Base-by-base conservation (phyloP, 2,797 vertebrate species). In the Melanogrammus aeglefinus region DNA sequence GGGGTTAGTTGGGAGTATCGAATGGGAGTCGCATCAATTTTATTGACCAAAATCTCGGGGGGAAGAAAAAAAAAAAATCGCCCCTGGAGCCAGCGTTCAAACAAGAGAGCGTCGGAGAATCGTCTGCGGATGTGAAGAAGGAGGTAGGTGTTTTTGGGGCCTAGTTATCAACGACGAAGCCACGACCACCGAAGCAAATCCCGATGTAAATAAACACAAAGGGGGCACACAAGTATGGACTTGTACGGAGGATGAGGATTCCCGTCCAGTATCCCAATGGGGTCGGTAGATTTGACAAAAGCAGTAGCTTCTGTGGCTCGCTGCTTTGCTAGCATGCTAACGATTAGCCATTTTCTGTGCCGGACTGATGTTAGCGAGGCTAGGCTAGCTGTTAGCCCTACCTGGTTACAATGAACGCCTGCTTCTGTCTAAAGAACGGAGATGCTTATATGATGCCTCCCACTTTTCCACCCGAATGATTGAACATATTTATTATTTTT, bases 81-180 rank as follows among this genome's bases (percentile, higher is more conserved):
- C 79, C 79, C 81, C 79, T 0, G 77, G 77, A 89, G 81, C 85
- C 80, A 78, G 76, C 75, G 73, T 72, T 79, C 16, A 79, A 87
- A 86, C 86, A 85, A 90, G 84, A 86, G 83, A 86, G 78, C 47
- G 76, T 63, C 82, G 51, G 79, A 80, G 81, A 78, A 29, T 73
- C 66, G 81, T 84, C 73, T 87, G 86, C 86, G 85, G 91, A 88
- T 90, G 85, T 85, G 78, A 86, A 74, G 75, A 82, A 38, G 73
- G 47, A 82, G 41, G 73, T 44, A 27, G n/a, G n/a, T n/a, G n/a
- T n/a, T 78, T 69, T 41, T 70, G 73, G 39, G 84, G 79, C 81
- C 75, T 73, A 78, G 79, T 82, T 79, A 76, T 47, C 72, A 21
- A 14, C 63, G 44, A 29, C 41, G 7, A 44, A 69, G 12, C 63